Evolutionary conservation across 2,113 vertebrate species (phyloP).

Genomic region (Nestor notabilis): DNA sequence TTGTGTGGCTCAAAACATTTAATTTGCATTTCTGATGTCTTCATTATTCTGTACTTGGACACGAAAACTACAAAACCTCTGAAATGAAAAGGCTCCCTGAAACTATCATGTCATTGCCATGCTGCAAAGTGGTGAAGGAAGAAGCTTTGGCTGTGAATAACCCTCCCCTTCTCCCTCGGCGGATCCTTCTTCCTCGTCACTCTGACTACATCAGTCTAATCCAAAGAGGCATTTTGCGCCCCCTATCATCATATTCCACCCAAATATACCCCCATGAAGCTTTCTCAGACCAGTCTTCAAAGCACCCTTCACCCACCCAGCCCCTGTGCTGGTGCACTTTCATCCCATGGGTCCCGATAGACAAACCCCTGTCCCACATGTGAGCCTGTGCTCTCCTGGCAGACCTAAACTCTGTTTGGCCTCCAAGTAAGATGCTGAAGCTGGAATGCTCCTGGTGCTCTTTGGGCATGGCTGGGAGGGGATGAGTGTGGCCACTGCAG

Average conservation of each 20-base stretch:
- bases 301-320: accelerated
- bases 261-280: accelerated
- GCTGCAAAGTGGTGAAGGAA: background rate
- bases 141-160: background rate
- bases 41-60: background rate
- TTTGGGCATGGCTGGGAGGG: background rate
- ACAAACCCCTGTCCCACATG: accelerated
- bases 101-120: background rate
- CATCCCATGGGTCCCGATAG: background rate
- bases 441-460: background rate
- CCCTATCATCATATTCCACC: background rate
- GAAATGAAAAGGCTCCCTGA: background rate
- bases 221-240: background rate
- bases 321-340: background rate
- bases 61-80: background rate
- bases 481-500: accelerated
- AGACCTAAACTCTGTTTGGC: background rate
- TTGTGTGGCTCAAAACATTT: constrained; percentile 35
- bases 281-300: accelerated
- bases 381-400: accelerated
- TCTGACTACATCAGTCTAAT: background rate
- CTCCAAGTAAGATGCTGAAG: background rate
- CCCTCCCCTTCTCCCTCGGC: accelerated
- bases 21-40: constrained; percentile 47
- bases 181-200: background rate